Percentiles rank a stretch among this genome's conserved stretches.
phyloP scores from a whole-genome alignment of 1,140 invertebrate species.

The Drosophila subpulchrella region DNA sequence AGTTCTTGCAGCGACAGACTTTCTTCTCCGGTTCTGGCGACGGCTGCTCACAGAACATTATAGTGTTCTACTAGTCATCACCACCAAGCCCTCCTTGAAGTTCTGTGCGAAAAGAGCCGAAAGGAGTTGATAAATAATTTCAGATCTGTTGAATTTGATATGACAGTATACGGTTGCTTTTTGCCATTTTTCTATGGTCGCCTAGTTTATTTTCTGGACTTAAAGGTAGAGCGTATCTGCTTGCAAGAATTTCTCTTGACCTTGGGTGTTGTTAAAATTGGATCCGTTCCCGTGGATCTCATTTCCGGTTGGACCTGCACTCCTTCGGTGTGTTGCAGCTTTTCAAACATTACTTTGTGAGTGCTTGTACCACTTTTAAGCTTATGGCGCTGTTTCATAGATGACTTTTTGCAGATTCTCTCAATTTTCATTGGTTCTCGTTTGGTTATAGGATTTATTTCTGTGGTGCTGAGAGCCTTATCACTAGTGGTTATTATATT shows the following conservation, averaged over 20 bases:
- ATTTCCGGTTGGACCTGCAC: constrained; percentile 1
- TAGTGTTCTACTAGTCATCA: not conserved
- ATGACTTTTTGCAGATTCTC: constrained; percentile 15
- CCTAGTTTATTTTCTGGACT: not conserved
- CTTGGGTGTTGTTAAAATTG: not conserved
- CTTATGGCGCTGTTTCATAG: not conserved
- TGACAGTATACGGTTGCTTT: constrained; percentile 1
- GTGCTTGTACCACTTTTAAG: not conserved
- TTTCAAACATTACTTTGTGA: constrained; percentile 29
- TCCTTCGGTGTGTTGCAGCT: not conserved
- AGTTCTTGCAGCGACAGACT: constrained; percentile 21
- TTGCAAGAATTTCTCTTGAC: not conserved
- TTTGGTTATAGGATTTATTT: not conserved
- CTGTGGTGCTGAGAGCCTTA: constrained; percentile 23
- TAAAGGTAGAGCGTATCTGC: not conserved
- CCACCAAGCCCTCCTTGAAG: not conserved
- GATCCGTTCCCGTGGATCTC: constrained; percentile 1
- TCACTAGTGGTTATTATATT: constrained; percentile 26
- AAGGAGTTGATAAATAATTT: constrained; percentile 7
- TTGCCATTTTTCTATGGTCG: not conserved
- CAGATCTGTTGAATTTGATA: constrained; percentile 11
- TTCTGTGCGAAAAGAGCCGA: constrained; percentile 1
- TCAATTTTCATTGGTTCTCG: constrained; percentile 2
- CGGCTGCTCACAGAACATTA: constrained; percentile 10
- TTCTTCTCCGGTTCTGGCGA: not conserved